A percentile compares a stretch with the other conserved stretches of the same genome.
Conservation (phyloP, 2,113 vertebrate species). For the Sula dactylatra region DNA sequence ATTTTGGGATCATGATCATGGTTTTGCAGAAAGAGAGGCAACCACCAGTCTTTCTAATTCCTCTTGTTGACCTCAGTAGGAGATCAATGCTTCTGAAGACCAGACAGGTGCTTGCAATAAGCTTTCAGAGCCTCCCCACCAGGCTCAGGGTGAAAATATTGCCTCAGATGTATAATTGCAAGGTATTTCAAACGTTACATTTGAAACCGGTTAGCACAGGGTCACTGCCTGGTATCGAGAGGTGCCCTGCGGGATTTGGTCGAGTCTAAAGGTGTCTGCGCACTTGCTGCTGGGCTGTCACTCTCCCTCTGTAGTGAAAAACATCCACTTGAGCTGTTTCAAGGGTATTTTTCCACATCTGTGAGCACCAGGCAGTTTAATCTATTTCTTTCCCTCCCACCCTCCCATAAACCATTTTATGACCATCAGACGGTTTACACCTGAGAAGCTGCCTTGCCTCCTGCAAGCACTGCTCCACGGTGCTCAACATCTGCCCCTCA, state of each 20-base stretch:
- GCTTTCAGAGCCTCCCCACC: slow-evolving; percentile 33
- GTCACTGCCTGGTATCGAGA: not conserved
- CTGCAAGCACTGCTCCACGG: not conserved
- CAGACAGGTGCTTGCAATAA: slow-evolving; percentile 58
- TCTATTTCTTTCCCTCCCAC: slow-evolving; percentile 35
- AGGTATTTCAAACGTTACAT: slow-evolving; percentile 58
- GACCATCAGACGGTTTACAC: slow-evolving; percentile 59
- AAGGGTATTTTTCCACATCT: slow-evolving; percentile 60
- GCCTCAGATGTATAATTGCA: slow-evolving; percentile 11
- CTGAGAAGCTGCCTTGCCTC: slow-evolving; percentile 57
- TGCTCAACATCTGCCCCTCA: slow-evolving; percentile 67
- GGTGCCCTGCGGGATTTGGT: not conserved
- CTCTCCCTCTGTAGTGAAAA: slow-evolving; percentile 28
- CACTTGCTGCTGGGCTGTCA: slow-evolving; percentile 42
- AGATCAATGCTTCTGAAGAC: slow-evolving; percentile 28
- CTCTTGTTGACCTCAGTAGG: slow-evolving; percentile 30
- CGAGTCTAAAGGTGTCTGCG: not conserved
- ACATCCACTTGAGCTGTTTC: slow-evolving; percentile 15
- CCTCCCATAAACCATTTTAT: not conserved
- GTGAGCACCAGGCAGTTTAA: slow-evolving; percentile 44
- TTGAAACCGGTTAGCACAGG: slow-evolving; percentile 43
- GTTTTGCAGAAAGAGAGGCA: not conserved
- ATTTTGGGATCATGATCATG: not conserved
- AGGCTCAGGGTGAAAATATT: slow-evolving; percentile 27
- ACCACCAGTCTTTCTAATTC: not conserved